Percentiles rank a stretch among this genome's conserved stretches.
Evolutionary conservation across 2,113 vertebrate species (phyloP).

Genomic region (Melanerpes aurifrons): DNA sequence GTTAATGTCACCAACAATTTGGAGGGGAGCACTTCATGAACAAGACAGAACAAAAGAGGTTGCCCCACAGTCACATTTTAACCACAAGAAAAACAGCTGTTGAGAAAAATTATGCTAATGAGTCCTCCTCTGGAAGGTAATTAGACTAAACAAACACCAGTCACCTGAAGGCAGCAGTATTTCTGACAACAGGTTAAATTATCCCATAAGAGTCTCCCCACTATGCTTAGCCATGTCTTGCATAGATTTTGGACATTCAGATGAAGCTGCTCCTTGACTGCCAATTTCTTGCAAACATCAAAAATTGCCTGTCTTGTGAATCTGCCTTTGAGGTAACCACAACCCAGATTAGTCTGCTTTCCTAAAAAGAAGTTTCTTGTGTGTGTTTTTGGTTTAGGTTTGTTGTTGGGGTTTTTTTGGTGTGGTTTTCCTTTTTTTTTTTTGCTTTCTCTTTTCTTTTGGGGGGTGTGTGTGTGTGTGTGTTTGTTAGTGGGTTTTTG

Average conservation of each 20-base stretch:
- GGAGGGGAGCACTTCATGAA: not conserved
- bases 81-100: not conserved
- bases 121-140: not conserved
- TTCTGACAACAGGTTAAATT: not conserved
- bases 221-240: not conserved
- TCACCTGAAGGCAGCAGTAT: not conserved
- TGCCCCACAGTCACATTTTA: not conserved
- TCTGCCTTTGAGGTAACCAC: not conserved
- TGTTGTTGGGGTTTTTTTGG: too few species aligned
- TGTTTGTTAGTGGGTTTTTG: too few species aligned
- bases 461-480: too few species aligned
- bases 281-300: not conserved
- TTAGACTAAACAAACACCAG: not conserved
- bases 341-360: not conserved
- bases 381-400: too few species aligned
- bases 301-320: not conserved
- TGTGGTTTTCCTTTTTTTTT: too few species aligned
- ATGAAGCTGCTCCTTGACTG: not conserved
- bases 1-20: not conserved
- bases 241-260: not conserved
- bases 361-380: not conserved
- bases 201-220: not conserved
- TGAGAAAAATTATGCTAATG: not conserved
- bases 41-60: not conserved
- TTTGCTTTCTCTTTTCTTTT: too few species aligned